Evolutionary conservation across 2,888 invertebrate genomes (phyloP).

Genomic region (Cordylochernes scorpioides): DNA sequence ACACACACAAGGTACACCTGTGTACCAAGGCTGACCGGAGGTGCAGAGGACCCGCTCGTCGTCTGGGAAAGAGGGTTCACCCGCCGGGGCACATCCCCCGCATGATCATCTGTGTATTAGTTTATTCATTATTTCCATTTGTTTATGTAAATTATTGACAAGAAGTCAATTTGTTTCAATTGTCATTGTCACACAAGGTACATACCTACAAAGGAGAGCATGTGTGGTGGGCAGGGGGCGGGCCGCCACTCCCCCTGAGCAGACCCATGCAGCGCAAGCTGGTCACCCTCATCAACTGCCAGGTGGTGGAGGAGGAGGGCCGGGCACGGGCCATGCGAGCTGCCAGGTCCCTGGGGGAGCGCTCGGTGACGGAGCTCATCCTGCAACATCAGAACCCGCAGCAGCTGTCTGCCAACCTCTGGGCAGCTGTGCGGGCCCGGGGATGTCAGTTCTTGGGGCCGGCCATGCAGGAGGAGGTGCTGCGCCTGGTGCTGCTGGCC

Average conservation of each 20-base stretch:
- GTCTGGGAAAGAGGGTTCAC: too few species aligned
- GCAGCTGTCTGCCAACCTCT: slow-evolving; percentile 69
- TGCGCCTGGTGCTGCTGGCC: slow-evolving; percentile 70
- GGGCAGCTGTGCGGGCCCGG: slow-evolving; percentile 84
- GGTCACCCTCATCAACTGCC: slow-evolving; percentile 71
- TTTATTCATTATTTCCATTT: too few species aligned
- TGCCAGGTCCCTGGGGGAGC: slow-evolving; percentile 71
- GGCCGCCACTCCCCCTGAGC: slow-evolving; percentile 39
- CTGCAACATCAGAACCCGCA: slow-evolving; percentile 86
- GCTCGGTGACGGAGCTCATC: slow-evolving; percentile 75
- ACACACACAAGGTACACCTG: too few species aligned
- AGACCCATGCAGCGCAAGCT: slow-evolving; percentile 86
- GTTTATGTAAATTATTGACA: too few species aligned
- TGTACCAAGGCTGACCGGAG: too few species aligned
- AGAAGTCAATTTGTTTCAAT: too few species aligned
- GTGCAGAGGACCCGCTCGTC: too few species aligned
- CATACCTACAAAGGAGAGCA: too few species aligned
- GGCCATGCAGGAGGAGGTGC: slow-evolving; percentile 95
- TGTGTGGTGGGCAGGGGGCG: too few species aligned
- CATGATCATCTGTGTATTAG: too few species aligned
- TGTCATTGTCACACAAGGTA: too few species aligned
- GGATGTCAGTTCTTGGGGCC: slow-evolving; percentile 97
- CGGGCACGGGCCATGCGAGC: slow-evolving; percentile 29
- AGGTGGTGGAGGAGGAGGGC: slow-evolving; percentile 58
- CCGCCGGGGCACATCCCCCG: too few species aligned